Evolutionary conservation across 2,888 invertebrate species (phyloP).

Genomic region (Bombyx huttoni): DNA sequence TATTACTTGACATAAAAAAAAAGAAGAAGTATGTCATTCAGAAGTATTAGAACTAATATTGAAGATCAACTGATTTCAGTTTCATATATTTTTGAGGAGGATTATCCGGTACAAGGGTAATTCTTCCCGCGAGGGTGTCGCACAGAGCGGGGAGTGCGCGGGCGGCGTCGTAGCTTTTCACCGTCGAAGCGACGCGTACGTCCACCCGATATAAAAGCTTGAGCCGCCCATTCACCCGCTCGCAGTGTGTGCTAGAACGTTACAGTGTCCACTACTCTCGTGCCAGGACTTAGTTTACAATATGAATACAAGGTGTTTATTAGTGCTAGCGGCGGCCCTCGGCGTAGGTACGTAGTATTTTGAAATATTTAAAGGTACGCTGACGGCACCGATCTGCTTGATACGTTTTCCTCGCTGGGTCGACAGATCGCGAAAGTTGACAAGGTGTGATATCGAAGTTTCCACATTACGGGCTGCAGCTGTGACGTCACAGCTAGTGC

Average conservation of each 20-base stretch:
- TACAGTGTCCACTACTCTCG: constrained; percentile 62
- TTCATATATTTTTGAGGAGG: no score
- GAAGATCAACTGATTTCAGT: no score
- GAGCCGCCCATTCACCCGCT: constrained; percentile 68
- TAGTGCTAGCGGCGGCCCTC: constrained; percentile 76
- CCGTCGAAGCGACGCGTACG: constrained; percentile 46
- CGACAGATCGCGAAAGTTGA: constrained; percentile 33
- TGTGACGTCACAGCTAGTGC: constrained; percentile 31
- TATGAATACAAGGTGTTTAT: constrained; percentile 71
- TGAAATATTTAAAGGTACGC: constrained; percentile 59
- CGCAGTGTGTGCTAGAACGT: constrained; percentile 71
- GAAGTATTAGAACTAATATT: no score
- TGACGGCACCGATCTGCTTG: constrained; percentile 9
- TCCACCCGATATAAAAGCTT: constrained; percentile 67
- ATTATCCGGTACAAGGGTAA: constrained; percentile 14
- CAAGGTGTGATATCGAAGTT: constrained; percentile 34
- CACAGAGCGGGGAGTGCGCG: constrained; percentile 19
- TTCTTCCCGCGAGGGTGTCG: constrained; percentile 11
- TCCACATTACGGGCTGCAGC: constrained; percentile 24
- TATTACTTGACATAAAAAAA: no score
- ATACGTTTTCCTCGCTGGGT: not conserved
- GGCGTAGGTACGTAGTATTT: constrained; percentile 77
- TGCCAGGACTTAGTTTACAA: constrained; percentile 62
- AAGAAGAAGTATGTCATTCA: no score
- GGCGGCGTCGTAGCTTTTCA: constrained; percentile 52